Evolutionary conservation across 2,888 invertebrate genomes (phyloP).

Genomic region (Callyntrura sp.): DNA sequence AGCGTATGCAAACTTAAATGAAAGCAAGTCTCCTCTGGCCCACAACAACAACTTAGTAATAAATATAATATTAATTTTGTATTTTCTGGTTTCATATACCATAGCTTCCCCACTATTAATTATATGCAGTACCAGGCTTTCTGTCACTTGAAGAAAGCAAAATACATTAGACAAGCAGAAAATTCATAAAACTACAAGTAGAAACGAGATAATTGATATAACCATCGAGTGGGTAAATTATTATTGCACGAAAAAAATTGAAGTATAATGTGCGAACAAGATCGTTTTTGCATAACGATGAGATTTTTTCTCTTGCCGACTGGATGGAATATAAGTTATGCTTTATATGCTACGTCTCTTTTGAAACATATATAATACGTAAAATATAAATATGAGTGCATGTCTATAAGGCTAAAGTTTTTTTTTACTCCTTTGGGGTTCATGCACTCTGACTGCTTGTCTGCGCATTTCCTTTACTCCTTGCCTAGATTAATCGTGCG

Average conservation of each 20-base stretch:
- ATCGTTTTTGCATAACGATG: conserved; percentile 63
- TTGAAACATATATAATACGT: too few relatives aligned
- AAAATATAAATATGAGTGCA: too few relatives aligned
- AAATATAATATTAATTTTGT: conserved; percentile 9
- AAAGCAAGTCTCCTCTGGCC: background rate
- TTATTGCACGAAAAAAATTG: conserved; percentile 48
- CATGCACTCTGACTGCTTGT: conserved; percentile 24
- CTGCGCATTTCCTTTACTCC: conserved; percentile 29
- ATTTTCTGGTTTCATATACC: background rate
- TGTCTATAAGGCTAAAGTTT: background rate
- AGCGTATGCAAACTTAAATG: background rate
- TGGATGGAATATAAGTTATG: background rate
- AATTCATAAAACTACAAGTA: conserved; percentile 37
- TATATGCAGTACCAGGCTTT: background rate
- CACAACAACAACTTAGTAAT: conserved; percentile 14
- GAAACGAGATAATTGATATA: conserved; percentile 57
- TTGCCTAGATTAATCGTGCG: conserved; percentile 36
- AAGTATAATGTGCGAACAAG: conserved; percentile 69
- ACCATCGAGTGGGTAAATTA: conserved; percentile 48
- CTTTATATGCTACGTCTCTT: background rate
- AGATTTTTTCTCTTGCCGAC: conserved; percentile 53
- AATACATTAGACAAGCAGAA: conserved; percentile 17
- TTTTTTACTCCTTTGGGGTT: conserved; percentile 18
- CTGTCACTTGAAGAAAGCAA: conserved; percentile 23
- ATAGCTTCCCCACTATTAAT: background rate